Conservation (phyloP, 2,888 invertebrate species). For the Neuroscelio doddi region DNA sequence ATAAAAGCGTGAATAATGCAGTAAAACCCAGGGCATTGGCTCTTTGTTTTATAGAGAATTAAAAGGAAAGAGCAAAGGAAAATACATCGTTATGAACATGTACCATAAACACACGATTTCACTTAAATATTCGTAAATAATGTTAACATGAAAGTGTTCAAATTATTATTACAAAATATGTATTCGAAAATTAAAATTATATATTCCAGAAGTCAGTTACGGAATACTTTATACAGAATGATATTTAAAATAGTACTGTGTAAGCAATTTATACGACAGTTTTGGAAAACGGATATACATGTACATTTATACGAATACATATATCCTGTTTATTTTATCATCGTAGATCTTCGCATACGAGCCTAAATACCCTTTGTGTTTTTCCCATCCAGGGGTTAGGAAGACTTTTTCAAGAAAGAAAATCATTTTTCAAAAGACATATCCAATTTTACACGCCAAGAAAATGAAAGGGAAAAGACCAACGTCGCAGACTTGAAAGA, state of each 20-base stretch:
- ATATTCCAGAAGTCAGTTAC: too few relatives aligned
- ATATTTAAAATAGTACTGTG: too few relatives aligned
- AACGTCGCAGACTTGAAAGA: slow-evolving; percentile 1
- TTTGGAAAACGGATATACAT: too few relatives aligned
- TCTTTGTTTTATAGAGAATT: slow-evolving; percentile 39
- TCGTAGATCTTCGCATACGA: background rate
- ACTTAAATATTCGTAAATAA: too few relatives aligned
- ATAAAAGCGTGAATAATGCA: slow-evolving; percentile 47
- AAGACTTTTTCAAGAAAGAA: background rate
- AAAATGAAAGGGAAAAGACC: slow-evolving; percentile 2
- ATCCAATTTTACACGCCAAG: slow-evolving; percentile 5
- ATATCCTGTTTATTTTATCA: slow-evolving; percentile 13
- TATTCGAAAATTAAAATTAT: too few relatives aligned
- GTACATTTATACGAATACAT: background rate
- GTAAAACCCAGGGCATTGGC: slow-evolving; percentile 31
- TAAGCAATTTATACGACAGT: too few relatives aligned
- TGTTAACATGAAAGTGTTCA: too few relatives aligned
- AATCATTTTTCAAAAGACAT: slow-evolving; percentile 5
- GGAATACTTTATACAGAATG: too few relatives aligned
- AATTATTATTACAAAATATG: too few relatives aligned
- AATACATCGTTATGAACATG: too few relatives aligned
- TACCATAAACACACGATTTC: too few relatives aligned
- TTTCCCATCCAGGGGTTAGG: background rate
- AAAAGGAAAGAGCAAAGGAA: slow-evolving; percentile 4
- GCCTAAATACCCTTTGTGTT: slow-evolving; percentile 3